Percentiles rank a stretch among this genome's conserved stretches.
Evolutionary conservation across 2,113 vertebrate species (phyloP).

Genomic region (Zapornia atra): DNA sequence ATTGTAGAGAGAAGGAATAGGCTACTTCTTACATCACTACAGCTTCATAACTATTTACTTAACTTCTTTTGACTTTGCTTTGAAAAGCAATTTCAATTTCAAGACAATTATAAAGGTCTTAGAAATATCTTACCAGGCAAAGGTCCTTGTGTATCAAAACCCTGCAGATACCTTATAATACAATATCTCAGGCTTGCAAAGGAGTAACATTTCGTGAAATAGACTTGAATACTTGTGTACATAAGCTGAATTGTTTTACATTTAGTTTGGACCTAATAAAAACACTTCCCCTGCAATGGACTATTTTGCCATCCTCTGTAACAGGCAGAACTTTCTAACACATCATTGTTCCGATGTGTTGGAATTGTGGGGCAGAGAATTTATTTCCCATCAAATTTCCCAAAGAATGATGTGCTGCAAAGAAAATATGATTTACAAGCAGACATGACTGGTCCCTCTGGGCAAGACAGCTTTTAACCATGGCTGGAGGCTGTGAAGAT

Average conservation of each 20-base stretch:
- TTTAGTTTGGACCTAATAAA: neutral
- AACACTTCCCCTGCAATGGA: neutral
- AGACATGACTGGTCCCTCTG: neutral
- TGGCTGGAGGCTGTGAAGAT: neutral
- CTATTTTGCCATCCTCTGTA: neutral
- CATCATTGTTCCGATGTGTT: neutral
- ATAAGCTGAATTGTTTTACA: neutral
- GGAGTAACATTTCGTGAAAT: neutral
- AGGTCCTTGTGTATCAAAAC: neutral
- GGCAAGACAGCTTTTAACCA: neutral
- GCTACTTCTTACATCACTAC: neutral
- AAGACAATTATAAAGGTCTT: neutral
- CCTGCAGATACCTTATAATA: neutral
- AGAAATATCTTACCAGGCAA: neutral
- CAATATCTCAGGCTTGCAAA: neutral
- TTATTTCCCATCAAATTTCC: neutral
- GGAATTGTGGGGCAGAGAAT: neutral
- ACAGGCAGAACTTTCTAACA: neutral
- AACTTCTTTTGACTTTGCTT: neutral
- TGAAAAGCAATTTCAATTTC: neutral
- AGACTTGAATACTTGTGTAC: neutral
- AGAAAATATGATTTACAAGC: neutral
- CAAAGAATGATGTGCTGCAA: accelerated
- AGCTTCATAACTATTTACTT: neutral
- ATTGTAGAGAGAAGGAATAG: neutral